Percentiles rank a stretch among this genome's conserved stretches.
Conservation (phyloP, 2,888 invertebrate species). For the Agrotis ipsilon region DNA sequence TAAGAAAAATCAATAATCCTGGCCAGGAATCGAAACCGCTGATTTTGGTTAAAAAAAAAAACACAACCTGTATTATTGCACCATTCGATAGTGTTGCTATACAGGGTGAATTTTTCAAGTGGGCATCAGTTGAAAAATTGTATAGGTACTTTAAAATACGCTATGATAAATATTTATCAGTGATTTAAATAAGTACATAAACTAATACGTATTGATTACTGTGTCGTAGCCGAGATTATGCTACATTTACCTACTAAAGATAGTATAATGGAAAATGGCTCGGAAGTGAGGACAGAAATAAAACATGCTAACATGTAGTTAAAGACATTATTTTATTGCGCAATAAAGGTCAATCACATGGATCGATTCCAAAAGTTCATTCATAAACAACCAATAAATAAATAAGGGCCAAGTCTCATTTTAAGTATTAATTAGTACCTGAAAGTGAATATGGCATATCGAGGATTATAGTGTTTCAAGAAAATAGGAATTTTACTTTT, state of each 20-base stretch:
- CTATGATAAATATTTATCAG: background rate
- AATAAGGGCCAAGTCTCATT: slow-evolving; percentile 25
- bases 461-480: background rate
- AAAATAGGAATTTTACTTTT: background rate
- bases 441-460: background rate
- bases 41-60: too few species aligned
- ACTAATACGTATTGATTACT: background rate
- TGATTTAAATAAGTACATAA: background rate
- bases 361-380: slow-evolving; percentile 19
- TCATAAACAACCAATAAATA: slow-evolving; percentile 34
- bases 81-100: too few species aligned
- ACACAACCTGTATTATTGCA: too few species aligned
- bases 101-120: too few species aligned
- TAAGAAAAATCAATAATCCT: too few species aligned
- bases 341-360: slow-evolving; percentile 31
- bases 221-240: background rate
- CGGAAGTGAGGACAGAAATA: slow-evolving; percentile 12
- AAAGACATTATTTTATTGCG: slow-evolving; percentile 49
- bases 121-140: too few species aligned
- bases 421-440: background rate
- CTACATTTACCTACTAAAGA: background rate
- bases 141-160: too few species aligned
- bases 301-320: slow-evolving; percentile 9
- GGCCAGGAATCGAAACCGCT: too few species aligned
- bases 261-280: background rate